Percentiles rank a stretch among this genome's conserved stretches.
These are phyloP conservation scores for Tenthredo scrophulariae DNA, from an alignment of 2,888 invertebrate species.

Conservation along the genomic window DNA sequence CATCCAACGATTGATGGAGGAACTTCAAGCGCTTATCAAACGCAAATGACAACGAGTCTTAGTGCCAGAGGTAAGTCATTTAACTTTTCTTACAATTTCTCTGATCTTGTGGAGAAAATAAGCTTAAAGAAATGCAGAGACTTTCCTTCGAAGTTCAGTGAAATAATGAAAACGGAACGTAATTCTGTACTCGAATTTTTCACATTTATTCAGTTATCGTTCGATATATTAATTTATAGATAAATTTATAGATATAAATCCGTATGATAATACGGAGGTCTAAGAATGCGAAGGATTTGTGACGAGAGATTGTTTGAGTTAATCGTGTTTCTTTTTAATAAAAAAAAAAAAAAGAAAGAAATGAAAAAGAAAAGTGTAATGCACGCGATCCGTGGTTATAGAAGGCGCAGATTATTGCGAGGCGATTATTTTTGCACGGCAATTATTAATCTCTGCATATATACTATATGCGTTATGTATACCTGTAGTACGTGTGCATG, in stretches of 20 bases:
- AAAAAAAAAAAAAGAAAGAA: background rate
- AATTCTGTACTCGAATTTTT: background rate
- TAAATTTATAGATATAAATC: background rate
- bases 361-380: background rate
- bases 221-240: background rate
- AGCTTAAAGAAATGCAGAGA: background rate
- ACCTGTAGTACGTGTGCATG: background rate
- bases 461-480: background rate
- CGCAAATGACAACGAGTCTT: slow-evolving; percentile 68
- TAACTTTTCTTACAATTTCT: background rate
- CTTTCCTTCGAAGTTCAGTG: background rate
- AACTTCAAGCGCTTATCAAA: slow-evolving; percentile 68
- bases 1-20: slow-evolving; percentile 69
- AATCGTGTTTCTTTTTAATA: slow-evolving; percentile 25
- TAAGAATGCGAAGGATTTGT: slow-evolving; percentile 11
- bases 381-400: slow-evolving; percentile 42
- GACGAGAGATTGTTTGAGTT: slow-evolving; percentile 37
- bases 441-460: slow-evolving; percentile 52
- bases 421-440: slow-evolving; percentile 53
- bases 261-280: background rate
- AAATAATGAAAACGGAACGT: background rate
- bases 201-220: background rate
- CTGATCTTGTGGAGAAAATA: too few relatives aligned
- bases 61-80: slow-evolving; percentile 68
- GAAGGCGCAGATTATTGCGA: slow-evolving; percentile 38